Evolutionary conservation across 2,888 invertebrate genomes (phyloP).

Genomic region (Dascillus cervinus): DNA sequence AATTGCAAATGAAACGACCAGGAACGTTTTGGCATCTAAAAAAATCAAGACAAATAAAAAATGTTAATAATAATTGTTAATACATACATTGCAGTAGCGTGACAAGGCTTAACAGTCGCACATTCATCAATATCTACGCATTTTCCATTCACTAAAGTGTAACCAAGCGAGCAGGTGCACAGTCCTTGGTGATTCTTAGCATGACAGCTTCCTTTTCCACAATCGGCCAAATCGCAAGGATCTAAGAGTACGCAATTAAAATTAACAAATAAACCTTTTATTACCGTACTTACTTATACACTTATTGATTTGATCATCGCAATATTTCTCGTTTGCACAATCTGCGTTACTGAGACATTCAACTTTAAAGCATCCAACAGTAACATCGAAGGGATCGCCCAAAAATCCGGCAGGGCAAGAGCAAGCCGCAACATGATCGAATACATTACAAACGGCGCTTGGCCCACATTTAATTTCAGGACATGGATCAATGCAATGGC

Average conservation of each 20-base stretch:
- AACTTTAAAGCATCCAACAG: slow-evolving; percentile 80
- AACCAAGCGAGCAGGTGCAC: slow-evolving; percentile 73
- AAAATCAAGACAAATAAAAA: slow-evolving; percentile 1
- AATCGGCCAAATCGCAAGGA: slow-evolving; percentile 70
- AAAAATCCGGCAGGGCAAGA: slow-evolving; percentile 73
- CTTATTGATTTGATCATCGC: slow-evolving; percentile 67
- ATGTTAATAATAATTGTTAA: slow-evolving; percentile 1
- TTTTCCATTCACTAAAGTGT: slow-evolving; percentile 53
- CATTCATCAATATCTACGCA: slow-evolving; percentile 84
- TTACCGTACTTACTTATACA: slow-evolving; percentile 57
- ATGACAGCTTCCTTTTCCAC: slow-evolving; percentile 74
- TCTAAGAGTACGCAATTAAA: slow-evolving; percentile 41
- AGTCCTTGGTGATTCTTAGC: slow-evolving; percentile 62
- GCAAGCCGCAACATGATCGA: slow-evolving; percentile 65
- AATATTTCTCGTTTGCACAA: slow-evolving; percentile 67
- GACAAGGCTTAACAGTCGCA: slow-evolving; percentile 61
- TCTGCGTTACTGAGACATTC: slow-evolving; percentile 75
- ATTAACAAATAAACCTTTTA: slow-evolving; percentile 5
- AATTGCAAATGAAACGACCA: slow-evolving; percentile 71
- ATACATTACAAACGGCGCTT: slow-evolving; percentile 67
- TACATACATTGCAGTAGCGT: slow-evolving; percentile 58
- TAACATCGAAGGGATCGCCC: slow-evolving; percentile 69
- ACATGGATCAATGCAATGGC: slow-evolving; percentile 79
- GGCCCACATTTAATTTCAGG: slow-evolving; percentile 62
- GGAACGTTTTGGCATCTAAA: slow-evolving; percentile 62